Evolutionary conservation across 2,888 invertebrate species (phyloP).

Genomic region (Synergus gifuensis): DNA sequence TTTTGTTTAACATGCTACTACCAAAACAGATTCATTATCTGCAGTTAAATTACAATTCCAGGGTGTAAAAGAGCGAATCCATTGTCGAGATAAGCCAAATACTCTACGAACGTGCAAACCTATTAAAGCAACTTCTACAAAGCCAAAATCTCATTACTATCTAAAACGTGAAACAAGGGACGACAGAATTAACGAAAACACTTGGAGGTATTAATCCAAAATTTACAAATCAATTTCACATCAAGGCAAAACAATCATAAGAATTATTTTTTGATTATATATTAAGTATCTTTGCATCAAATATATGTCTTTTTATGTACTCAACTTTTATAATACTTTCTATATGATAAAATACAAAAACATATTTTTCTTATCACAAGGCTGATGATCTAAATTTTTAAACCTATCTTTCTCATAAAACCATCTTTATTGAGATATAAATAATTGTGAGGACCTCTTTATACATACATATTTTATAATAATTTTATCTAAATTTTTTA

Average conservation of each 20-base stretch:
- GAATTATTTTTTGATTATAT: neutral
- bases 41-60: neutral
- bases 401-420: too few species aligned
- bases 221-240: neutral
- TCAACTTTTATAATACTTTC: neutral
- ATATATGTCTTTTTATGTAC: neutral
- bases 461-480: too few species aligned
- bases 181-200: neutral
- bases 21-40: neutral
- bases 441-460: too few species aligned
- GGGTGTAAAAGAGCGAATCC: neutral
- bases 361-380: too few species aligned
- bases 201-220: neutral
- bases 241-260: neutral
- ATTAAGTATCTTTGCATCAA: neutral
- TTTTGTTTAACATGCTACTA: neutral
- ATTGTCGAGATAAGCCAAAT: constrained; percentile 21
- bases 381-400: too few species aligned
- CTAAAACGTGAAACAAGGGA: neutral
- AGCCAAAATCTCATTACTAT: constrained; percentile 12
- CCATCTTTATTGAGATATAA: too few species aligned
- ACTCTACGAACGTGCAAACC: neutral
- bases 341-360: neutral
- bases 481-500: too few species aligned
- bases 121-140: neutral